Percentiles rank a stretch among this genome's conserved stretches.
These are phyloP conservation scores for Pachliopta kotzebuea DNA, from an alignment of 2,888 invertebrate genomes.

Conservation along the genomic window DNA sequence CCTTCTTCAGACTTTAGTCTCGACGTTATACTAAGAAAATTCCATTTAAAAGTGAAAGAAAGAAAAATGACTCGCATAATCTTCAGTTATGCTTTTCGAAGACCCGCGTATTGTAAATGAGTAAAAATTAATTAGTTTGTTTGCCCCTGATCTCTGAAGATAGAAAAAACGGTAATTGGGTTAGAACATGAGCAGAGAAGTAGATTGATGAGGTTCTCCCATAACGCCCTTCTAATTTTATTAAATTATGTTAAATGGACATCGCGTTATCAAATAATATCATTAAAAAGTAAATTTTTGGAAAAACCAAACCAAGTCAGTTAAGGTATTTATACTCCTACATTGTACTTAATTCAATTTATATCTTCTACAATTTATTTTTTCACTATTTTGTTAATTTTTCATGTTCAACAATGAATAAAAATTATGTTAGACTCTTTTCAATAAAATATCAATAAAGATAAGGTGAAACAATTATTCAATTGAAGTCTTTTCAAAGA, in stretches of 20 bases:
- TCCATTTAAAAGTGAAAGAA: conserved; percentile 28
- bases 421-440: background rate
- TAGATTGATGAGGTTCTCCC: conserved; percentile 27
- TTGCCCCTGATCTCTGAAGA: conserved; percentile 28
- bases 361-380: too few relatives aligned
- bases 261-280: background rate
- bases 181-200: conserved; percentile 28
- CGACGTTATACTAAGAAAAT: conserved; percentile 16
- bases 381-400: background rate
- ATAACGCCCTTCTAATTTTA: conserved; percentile 8
- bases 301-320: too few relatives aligned
- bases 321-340: too few relatives aligned
- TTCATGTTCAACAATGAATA: background rate
- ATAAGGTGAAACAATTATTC: background rate
- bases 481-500: background rate
- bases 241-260: conserved; percentile 4
- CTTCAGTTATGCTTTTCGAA: conserved; percentile 40
- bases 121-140: conserved; percentile 65
- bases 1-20: background rate
- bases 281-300: too few relatives aligned
- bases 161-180: conserved; percentile 63
- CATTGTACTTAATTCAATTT: too few relatives aligned
- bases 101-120: conserved; percentile 49
- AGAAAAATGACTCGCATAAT: conserved; percentile 36
- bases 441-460: background rate